phyloP scores from a whole-genome alignment of 2,797 vertebrate genomes.

The Chaetophractus vellerosus region DNA sequence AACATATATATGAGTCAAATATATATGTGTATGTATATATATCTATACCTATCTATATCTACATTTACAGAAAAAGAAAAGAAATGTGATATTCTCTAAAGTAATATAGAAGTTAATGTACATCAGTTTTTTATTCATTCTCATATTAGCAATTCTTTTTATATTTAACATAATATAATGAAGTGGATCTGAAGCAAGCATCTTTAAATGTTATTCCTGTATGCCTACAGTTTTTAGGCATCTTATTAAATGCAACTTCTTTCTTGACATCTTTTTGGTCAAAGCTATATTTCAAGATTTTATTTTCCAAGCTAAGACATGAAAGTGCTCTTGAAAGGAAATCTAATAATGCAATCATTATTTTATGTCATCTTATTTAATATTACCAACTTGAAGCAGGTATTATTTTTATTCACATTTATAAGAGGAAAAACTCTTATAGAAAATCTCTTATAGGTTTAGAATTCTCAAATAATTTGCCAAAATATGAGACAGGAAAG shows the following conservation, averaged over 20 bases:
- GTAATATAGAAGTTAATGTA: neutral
- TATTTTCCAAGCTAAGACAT: neutral
- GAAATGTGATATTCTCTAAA: neutral
- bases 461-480: neutral
- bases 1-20: neutral
- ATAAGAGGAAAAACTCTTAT: constrained; percentile 2
- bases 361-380: neutral
- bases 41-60: neutral
- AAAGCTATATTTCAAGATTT: constrained; percentile 23
- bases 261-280: neutral
- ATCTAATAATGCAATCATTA: neutral
- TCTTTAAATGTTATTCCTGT: neutral
- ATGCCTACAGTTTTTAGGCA: neutral
- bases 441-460: too few relatives aligned
- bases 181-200: neutral
- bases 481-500: neutral
- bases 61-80: constrained; percentile 20
- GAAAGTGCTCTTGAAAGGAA: neutral
- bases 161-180: neutral
- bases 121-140: neutral
- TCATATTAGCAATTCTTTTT: constrained; percentile 10
- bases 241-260: neutral
- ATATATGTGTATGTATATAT: neutral
- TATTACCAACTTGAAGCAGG: neutral
- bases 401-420: constrained; percentile 2